Evolutionary conservation across 2,888 invertebrate genomes (phyloP), one percentile per base, ranked within the genome.

Genomic region (Willowsia nigromaculata): DNA sequence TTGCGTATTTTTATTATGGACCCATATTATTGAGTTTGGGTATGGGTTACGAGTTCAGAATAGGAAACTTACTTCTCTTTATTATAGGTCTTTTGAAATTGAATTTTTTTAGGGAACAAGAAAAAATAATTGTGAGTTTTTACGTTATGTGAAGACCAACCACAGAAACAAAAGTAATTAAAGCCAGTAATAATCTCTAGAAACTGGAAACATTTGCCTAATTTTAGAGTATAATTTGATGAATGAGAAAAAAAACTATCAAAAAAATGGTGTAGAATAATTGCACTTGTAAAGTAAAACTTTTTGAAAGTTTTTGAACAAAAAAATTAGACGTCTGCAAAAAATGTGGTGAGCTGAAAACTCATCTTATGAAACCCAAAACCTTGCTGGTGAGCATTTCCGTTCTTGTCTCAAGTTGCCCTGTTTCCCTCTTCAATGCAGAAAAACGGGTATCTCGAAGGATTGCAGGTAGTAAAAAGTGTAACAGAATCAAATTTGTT

Each of bases 31-130:
- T 53, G 43, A 43, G 3, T 43, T 43, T 43, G 11, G 43, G 9
- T 43, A 13, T 9, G 18, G 18, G 53, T 53, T 1, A 18, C 1
- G 18, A 53, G 15, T 30, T 7, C 1, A 56, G n/a, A n/a, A 56
- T 18, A 56, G 13, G 30, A 62, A 62, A 62, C 27, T 30, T 59
- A n/a, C n/a, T 53, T 30, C 7, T 30, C 15, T 11, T 18, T 62
- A 11, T 59, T 62, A 37, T 65, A 62, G 65, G 65, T 37, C 33
- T 65, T 65, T 65, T 37, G 7, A 33, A 33, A 65, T 65, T 65
- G 65, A 33, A 37, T 33, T 62, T n/a, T n/a, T 65, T 65, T 33
- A 56, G 65, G 65, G 33, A 65, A 37, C 18, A 65, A 37, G 4
- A 33, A 53, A 53, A 53, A 53, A n/a, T 25, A 56, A 56, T 65